These are phyloP conservation scores for Oppia nitens DNA, from an alignment of 1,140 invertebrate genomes.

Conservation along the genomic window DNA sequence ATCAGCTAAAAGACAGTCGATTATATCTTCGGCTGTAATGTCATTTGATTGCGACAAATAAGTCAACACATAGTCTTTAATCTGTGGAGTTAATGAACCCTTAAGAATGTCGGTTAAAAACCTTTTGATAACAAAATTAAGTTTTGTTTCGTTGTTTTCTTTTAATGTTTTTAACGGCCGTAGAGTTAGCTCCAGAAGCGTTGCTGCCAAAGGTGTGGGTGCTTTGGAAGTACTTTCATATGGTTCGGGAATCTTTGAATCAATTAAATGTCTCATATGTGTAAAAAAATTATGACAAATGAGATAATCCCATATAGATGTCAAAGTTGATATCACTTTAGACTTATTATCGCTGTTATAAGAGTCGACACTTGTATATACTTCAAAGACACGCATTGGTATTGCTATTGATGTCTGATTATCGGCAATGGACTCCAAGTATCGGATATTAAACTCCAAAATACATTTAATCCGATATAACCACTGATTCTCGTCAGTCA, in stretches of 20 bases:
- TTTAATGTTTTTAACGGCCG: constrained; percentile 40
- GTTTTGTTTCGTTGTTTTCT: constrained; percentile 1
- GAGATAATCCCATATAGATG: constrained; percentile 18
- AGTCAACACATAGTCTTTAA: neutral
- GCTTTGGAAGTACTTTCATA: constrained; percentile 45
- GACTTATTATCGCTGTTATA: constrained; percentile 9
- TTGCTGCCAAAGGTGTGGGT: constrained; percentile 53
- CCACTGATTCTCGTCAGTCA: neutral
- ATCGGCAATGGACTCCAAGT: neutral
- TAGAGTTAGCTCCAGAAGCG: constrained; percentile 54
- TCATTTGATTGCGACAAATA: neutral
- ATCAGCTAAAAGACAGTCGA: constrained; percentile 2
- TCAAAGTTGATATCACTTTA: neutral
- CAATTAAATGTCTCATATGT: constrained; percentile 47
- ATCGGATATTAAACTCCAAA: neutral
- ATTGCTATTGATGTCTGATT: constrained; percentile 12
- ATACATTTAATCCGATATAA: constrained; percentile 10
- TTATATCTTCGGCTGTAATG: constrained; percentile 7
- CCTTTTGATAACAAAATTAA: neutral
- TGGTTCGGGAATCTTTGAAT: constrained; percentile 49
- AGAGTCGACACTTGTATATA: constrained; percentile 14
- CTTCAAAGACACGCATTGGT: constrained; percentile 18
- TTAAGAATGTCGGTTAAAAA: constrained; percentile 4
- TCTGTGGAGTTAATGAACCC: constrained; percentile 1
- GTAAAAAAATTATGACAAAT: constrained; percentile 44